A percentile compares a stretch with the other conserved stretches of the same genome.
Evolutionary conservation across 2,113 vertebrate genomes (phyloP).

Genomic region (Peromyscus maniculatus): DNA sequence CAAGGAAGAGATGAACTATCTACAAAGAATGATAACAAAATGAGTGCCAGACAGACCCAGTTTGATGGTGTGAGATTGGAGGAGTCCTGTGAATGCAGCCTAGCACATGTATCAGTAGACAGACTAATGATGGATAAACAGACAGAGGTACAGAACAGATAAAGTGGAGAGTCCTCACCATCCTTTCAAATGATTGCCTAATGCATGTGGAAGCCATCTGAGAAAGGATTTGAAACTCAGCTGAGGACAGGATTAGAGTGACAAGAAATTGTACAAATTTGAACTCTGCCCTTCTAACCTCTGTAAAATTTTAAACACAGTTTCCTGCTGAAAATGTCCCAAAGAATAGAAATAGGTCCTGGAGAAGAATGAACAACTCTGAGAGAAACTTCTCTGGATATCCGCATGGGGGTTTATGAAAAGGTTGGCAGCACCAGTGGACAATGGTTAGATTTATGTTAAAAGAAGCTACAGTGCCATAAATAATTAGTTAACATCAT

Average conservation of each 20-base stretch:
- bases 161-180: too few species aligned
- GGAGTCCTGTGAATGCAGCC: background rate
- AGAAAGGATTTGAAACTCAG: fast-evolving
- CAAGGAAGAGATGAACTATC: background rate
- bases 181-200: background rate
- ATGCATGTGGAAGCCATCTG: background rate
- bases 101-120: background rate
- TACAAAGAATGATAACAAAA: background rate
- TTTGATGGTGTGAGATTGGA: fast-evolving
- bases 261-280: background rate
- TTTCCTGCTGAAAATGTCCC: background rate
- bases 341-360: fast-evolving
- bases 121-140: background rate
- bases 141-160: background rate
- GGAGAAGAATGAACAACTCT: background rate
- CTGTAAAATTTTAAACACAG: background rate
- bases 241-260: background rate
- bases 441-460: background rate
- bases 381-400: background rate
- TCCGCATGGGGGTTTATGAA: background rate
- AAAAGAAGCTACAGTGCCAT: too few species aligned
- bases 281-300: background rate
- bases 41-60: fast-evolving
- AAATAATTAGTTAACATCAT: background rate
- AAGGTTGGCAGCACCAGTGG: background rate